Evolutionary conservation across 2,113 vertebrate genomes (phyloP).

Genomic region (Pelecanoides urinatrix): DNA sequence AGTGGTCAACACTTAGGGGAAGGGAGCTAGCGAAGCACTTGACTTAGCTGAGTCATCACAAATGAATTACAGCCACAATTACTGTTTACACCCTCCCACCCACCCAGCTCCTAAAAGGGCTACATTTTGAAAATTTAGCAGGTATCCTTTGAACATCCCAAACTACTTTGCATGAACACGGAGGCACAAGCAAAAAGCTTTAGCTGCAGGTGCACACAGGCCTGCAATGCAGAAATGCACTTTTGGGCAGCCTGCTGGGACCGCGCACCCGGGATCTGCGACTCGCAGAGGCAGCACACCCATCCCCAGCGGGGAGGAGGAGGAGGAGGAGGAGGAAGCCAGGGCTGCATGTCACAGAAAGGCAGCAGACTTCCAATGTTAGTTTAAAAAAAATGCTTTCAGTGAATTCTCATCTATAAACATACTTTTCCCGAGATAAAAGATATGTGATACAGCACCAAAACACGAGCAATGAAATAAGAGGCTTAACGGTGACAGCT

Average conservation of each 20-base stretch:
- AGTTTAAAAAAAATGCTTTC: not conserved
- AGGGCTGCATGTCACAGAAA: not conserved
- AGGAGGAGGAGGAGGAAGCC: not conserved
- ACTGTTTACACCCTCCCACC: not conserved
- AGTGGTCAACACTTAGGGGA: slow-evolving; percentile 46
- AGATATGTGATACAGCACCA: not conserved
- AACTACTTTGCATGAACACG: not conserved
- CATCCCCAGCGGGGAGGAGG: not conserved
- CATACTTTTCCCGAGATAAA: not conserved
- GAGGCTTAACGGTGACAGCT: not conserved
- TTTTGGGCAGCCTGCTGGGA: not conserved
- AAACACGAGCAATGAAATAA: not conserved
- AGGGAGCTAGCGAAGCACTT: slow-evolving; percentile 10
- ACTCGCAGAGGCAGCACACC: not conserved
- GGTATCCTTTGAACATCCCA: not conserved
- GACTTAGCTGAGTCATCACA: slow-evolving; percentile 19
- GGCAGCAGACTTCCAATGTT: not conserved
- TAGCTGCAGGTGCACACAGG: not conserved
- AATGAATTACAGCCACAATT: not conserved
- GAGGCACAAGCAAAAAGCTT: not conserved
- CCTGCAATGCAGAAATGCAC: not conserved
- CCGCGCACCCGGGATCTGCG: accelerated
- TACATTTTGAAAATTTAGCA: not conserved
- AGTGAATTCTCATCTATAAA: not conserved
- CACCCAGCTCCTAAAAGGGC: not conserved